These are phyloP conservation scores for Physeter macrocephalus DNA, from an alignment of 2,113 vertebrate genomes.

Conservation along the genomic window DNA sequence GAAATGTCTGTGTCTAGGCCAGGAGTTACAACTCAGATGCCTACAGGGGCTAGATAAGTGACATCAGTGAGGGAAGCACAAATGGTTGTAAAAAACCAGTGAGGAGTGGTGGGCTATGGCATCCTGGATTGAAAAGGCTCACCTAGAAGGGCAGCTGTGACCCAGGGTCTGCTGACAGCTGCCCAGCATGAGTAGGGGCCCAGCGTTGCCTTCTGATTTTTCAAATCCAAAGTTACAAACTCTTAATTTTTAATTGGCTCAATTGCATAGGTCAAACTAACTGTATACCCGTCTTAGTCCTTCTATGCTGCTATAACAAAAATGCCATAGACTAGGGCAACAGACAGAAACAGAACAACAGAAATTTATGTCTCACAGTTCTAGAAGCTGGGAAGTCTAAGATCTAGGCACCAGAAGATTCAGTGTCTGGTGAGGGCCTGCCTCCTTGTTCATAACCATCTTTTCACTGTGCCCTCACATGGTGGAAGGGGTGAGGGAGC, in stretches of 20 bases:
- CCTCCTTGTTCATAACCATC: background rate
- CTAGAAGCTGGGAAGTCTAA: background rate
- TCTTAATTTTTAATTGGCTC: background rate
- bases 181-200: background rate
- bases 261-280: background rate
- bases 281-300: background rate
- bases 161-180: background rate
- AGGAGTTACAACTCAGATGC: background rate
- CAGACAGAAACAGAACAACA: background rate
- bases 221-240: background rate
- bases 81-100: background rate
- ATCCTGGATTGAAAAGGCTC: background rate
- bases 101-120: background rate
- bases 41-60: background rate
- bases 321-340: background rate
- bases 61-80: background rate
- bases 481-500: background rate
- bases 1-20: background rate
- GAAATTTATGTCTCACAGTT: background rate
- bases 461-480: background rate
- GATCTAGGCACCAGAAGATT: background rate
- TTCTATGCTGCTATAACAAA: background rate
- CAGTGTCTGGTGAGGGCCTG: background rate
- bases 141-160: fast-evolving
- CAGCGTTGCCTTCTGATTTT: background rate